phyloP scores from a whole-genome alignment of 2,113 vertebrate genomes.

The Pelodiscus sinensis region DNA sequence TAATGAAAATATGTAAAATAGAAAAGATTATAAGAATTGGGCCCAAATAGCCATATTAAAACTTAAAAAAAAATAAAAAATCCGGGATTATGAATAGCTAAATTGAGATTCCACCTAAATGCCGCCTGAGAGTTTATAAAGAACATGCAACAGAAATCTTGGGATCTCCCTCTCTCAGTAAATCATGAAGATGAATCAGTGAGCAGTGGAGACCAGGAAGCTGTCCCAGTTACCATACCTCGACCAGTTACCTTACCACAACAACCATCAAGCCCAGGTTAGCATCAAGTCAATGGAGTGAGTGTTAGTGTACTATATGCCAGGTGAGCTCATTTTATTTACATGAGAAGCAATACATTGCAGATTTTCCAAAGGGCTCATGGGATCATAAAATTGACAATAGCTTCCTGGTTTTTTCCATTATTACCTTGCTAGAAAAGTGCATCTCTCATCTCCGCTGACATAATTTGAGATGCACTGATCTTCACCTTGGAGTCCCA shows the following conservation, averaged over 20 bases:
- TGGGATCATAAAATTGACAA: background rate
- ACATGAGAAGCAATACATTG: background rate
- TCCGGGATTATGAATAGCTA: background rate
- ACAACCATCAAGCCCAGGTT: background rate
- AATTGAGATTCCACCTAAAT: background rate
- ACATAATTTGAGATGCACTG: background rate
- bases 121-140: background rate
- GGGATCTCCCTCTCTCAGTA: background rate
- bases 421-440: no score
- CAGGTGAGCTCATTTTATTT: background rate
- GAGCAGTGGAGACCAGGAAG: background rate
- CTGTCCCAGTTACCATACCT: background rate
- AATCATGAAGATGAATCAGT: background rate
- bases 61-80: background rate
- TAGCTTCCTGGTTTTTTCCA: background rate
- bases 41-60: background rate
- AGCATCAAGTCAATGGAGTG: background rate
- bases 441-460: fast-evolving
- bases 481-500: background rate
- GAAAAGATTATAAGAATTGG: background rate
- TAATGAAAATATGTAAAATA: background rate
- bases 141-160: background rate
- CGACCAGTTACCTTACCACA: background rate
- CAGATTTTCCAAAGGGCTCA: background rate
- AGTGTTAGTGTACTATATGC: background rate